Conservation (phyloP, 2,888 invertebrate genomes). For the Bugulina stolonifera region DNA sequence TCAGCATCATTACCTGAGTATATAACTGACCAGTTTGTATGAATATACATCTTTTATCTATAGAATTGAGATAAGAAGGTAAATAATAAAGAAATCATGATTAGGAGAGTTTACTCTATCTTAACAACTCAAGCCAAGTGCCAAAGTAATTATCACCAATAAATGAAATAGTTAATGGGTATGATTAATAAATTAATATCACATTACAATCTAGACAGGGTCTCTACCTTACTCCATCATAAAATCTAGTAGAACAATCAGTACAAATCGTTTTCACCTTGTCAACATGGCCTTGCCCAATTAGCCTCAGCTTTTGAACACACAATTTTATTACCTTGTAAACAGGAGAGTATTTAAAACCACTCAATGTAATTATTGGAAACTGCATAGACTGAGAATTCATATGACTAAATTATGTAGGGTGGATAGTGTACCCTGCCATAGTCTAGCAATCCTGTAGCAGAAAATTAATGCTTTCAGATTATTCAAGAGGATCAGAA, state of each 20-base stretch:
- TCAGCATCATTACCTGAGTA: neutral
- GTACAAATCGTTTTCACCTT: neutral
- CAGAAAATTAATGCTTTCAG: neutral
- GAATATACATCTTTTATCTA: neutral
- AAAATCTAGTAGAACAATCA: neutral
- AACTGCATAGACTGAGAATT: too few species aligned
- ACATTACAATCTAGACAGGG: neutral
- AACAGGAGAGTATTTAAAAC: neutral
- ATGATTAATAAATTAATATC: neutral
- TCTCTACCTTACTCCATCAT: neutral
- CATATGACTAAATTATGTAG: too few species aligned
- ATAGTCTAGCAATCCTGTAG: too few species aligned
- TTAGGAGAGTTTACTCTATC: neutral
- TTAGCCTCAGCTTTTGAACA: slow-evolving; percentile 12
- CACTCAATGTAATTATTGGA: neutral
- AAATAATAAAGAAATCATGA: too few species aligned
- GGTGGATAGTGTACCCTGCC: too few species aligned
- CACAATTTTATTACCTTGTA: slow-evolving; percentile 2
- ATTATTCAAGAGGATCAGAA: neutral
- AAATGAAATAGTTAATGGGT: neutral
- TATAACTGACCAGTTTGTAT: neutral
- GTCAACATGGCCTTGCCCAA: slow-evolving; percentile 5
- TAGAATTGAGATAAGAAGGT: too few species aligned
- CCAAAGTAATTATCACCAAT: slow-evolving; percentile 22
- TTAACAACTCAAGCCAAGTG: slow-evolving; percentile 1